A percentile compares a stretch with the other conserved stretches of the same genome.
Evolutionary conservation across 2,113 vertebrate genomes (phyloP).

Genomic region (Alexandromys fortis): DNA sequence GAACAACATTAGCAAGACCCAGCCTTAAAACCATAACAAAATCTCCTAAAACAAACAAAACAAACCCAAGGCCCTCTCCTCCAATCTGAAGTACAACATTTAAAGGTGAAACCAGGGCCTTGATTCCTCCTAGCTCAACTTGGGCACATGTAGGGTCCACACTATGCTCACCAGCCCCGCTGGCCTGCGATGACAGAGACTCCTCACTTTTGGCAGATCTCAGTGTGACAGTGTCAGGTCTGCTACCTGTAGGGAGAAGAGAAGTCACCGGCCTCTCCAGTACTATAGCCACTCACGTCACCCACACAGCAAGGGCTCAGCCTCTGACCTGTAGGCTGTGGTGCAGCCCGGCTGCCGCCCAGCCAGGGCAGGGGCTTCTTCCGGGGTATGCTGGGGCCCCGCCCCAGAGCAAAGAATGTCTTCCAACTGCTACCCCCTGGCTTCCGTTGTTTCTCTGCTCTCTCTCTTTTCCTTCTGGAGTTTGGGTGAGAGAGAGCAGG

Average conservation of each 20-base stretch:
- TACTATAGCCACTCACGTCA: background rate
- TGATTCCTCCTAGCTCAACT: background rate
- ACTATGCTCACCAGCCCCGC: constrained; percentile 84
- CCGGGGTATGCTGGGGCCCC: constrained; percentile 82
- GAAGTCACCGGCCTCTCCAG: background rate
- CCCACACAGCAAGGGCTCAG: rapidly evolving
- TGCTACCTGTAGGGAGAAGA: constrained; percentile 70
- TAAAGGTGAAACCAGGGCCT: background rate
- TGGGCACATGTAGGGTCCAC: background rate
- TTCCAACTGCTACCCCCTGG: constrained; percentile 88
- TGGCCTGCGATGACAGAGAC: constrained; percentile 89
- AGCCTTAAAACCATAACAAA: background rate
- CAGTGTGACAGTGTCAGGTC: constrained; percentile 87
- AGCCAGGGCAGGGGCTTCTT: constrained; percentile 84
- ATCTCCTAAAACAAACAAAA: background rate
- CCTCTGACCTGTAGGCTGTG: constrained; percentile 69
- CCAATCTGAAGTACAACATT: background rate
- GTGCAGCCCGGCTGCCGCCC: constrained; percentile 62
- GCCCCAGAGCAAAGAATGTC: constrained; percentile 89
- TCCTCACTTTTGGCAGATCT: constrained; percentile 90
- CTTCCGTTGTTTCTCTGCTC: constrained; percentile 84
- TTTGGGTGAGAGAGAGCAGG: background rate
- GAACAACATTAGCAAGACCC: background rate
- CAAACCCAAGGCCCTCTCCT: background rate
- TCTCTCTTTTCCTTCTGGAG: constrained; percentile 82